Evolutionary conservation across 2,113 vertebrate genomes (phyloP).

Genomic region (Xiphophorus hellerii): DNA sequence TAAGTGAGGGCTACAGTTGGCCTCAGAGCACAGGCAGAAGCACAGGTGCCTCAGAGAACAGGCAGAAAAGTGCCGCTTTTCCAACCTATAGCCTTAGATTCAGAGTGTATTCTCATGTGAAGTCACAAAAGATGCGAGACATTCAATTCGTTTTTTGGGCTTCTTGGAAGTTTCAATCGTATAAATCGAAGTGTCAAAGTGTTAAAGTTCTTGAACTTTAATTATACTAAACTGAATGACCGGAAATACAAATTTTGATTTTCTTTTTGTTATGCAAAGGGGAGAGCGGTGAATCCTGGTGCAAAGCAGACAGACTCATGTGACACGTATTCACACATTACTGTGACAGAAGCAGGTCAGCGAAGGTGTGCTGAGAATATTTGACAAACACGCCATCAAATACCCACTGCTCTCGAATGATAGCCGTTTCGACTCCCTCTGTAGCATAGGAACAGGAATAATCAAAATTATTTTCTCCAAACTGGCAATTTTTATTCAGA

Average conservation of each 20-base stretch:
- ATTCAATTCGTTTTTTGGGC: not conserved
- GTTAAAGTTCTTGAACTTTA: not conserved
- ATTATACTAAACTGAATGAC: not conserved
- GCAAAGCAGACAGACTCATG: conserved; percentile 5
- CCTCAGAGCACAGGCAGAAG: conserved; percentile 15
- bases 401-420: conserved; percentile 18
- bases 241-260: not conserved
- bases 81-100: not conserved
- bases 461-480: not conserved
- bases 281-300: conserved; percentile 1
- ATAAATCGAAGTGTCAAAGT: not conserved
- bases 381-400: conserved; percentile 41
- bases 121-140: not conserved
- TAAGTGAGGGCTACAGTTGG: conserved; percentile 33
- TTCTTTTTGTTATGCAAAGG: not conserved
- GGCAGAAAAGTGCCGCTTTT: not conserved
- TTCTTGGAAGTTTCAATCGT: not conserved
- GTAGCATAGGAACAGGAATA: conserved; percentile 8
- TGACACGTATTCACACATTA: conserved; percentile 36
- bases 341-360: conserved; percentile 58
- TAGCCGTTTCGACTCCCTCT: conserved; percentile 8
- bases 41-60: conserved; percentile 16
- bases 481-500: not conserved
- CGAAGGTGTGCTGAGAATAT: conserved; percentile 49
- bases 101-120: not conserved